Conservation (phyloP, 2,113 vertebrate genomes). For the Osmerus eperlanus region DNA sequence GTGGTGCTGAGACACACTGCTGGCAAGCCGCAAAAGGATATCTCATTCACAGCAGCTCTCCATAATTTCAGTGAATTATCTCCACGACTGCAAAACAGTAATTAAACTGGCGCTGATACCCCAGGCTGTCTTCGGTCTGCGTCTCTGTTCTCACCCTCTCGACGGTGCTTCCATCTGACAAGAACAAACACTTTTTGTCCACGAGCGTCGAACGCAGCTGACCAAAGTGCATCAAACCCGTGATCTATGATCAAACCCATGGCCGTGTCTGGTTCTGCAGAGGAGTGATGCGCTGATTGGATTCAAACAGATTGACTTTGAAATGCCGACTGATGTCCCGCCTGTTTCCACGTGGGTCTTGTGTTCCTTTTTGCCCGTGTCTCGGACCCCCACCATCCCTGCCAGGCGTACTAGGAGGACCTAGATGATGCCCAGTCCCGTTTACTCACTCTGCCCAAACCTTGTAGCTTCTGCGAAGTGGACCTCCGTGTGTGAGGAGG, state of each 20-base stretch:
- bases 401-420: too few relatives aligned
- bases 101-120: constrained; percentile 58
- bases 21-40: constrained; percentile 38
- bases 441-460: constrained; percentile 32
- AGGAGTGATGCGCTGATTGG: background rate
- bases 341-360: background rate
- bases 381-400: background rate
- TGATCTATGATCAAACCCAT: constrained; percentile 4
- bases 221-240: constrained; percentile 20
- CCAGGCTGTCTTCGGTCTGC: constrained; percentile 16
- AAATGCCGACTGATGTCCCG: background rate
- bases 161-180: background rate
- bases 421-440: background rate
- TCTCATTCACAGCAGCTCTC: constrained; percentile 40
- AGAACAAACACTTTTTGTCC: constrained; percentile 28
- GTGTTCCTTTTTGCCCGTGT: background rate
- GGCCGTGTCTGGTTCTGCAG: constrained; percentile 21
- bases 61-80: constrained; percentile 66
- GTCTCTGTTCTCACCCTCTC: constrained; percentile 18
- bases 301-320: background rate
- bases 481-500: constrained; percentile 29
- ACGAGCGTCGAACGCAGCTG: background rate
- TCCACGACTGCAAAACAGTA: constrained; percentile 60
- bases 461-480: background rate
- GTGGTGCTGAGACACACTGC: constrained; percentile 23